phyloP scores from a whole-genome alignment of 2,888 invertebrate genomes.

The Eupithecia pulchellata region DNA sequence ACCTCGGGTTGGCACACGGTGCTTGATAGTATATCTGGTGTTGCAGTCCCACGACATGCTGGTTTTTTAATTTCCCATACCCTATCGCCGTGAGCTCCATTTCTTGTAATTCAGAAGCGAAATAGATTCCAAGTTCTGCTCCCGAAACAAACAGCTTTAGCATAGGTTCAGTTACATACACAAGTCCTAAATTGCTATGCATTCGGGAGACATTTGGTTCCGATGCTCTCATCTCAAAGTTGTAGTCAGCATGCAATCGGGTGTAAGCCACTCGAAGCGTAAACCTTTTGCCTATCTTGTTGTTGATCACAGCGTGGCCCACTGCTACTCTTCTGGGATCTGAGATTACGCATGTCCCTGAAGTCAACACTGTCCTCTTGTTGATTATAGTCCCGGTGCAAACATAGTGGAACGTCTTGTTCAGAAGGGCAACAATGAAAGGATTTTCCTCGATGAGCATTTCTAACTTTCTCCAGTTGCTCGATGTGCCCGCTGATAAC shows the following conservation, averaged over 20 bases:
- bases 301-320: constrained; percentile 57
- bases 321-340: constrained; percentile 58
- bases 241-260: constrained; percentile 59
- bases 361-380: constrained; percentile 62
- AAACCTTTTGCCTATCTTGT: constrained; percentile 46
- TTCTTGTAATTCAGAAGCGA: constrained; percentile 59
- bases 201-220: constrained; percentile 56
- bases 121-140: constrained; percentile 58
- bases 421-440: constrained; percentile 65
- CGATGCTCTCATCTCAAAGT: constrained; percentile 49
- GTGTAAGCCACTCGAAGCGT: constrained; percentile 56
- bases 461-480: constrained; percentile 60
- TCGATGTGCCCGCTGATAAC: constrained; percentile 22
- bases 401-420: constrained; percentile 52
- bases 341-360: constrained; percentile 60
- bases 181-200: constrained; percentile 69
- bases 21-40: constrained; percentile 59
- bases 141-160: constrained; percentile 54
- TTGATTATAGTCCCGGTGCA: constrained; percentile 68
- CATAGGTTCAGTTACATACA: constrained; percentile 54
- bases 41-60: constrained; percentile 55
- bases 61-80: constrained; percentile 53
- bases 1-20: constrained; percentile 66
- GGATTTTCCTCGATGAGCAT: constrained; percentile 65
- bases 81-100: constrained; percentile 59